Percentiles rank a stretch among this genome's conserved stretches.
phyloP scores from a whole-genome alignment of 2,113 vertebrate species.

The Spea bombifrons region DNA sequence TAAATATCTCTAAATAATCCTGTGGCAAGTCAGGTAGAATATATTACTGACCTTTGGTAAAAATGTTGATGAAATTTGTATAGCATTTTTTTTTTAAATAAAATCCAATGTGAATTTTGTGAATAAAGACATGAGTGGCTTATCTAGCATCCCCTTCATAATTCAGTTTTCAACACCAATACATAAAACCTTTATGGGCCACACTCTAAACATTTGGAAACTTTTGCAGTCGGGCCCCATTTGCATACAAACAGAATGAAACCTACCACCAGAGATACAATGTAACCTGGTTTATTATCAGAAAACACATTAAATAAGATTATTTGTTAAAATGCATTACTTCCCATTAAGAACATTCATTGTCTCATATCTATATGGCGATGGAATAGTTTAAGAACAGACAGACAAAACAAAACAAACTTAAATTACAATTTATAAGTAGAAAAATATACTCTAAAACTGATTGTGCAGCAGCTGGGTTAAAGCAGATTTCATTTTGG shows the following conservation, averaged over 20 bases:
- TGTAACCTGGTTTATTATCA: constrained; percentile 40
- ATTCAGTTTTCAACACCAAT: too few species aligned
- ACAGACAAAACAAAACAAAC: constrained; percentile 17
- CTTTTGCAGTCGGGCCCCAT: neutral
- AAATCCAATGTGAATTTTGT: too few species aligned
- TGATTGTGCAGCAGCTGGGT: constrained; percentile 42
- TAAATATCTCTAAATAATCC: too few species aligned
- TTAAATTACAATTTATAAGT: constrained; percentile 79
- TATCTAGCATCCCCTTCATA: too few species aligned
- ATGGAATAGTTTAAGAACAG: constrained; percentile 18
- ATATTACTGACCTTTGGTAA: too few species aligned
- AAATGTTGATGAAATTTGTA: too few species aligned
- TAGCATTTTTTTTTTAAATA: too few species aligned
- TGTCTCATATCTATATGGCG: constrained; percentile 30
- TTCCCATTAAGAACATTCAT: constrained; percentile 31
- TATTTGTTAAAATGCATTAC: constrained; percentile 43
- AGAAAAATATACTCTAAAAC: constrained; percentile 72
- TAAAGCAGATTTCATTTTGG: constrained; percentile 40
- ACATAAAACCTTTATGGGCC: too few species aligned
- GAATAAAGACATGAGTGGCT: too few species aligned
- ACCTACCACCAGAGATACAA: neutral
- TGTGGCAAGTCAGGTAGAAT: too few species aligned
- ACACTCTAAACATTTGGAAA: too few species aligned
- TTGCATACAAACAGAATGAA: neutral
- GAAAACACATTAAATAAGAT: constrained; percentile 43